Base-by-base conservation (phyloP, 2,888 invertebrate genomes). In the Pasiphila rectangulata region DNA sequence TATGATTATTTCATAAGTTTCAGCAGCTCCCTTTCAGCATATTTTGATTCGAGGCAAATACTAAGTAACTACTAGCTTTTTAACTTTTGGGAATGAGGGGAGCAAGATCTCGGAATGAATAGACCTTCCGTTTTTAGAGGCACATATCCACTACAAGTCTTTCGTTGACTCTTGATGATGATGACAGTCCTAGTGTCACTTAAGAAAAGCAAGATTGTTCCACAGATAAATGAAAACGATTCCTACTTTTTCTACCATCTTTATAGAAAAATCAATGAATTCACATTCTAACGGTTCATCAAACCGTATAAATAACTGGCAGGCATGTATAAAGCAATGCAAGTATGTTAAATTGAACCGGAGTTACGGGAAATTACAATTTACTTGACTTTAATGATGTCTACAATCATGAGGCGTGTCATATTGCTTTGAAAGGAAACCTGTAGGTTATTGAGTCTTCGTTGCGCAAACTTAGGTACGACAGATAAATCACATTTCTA, bases 371-470 rank as follows among this genome's bases (percentile, higher is more conserved):
- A 49, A 41, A 37, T 49, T 40, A 37, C 12, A 25, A 44, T 36
- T 45, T 13, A 49, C 25, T 42, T 15, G 29, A 29, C 12, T 27
- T 27, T 54, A 51, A 54, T 49, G 46, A 47, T 51, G 48, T 41
- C 41, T 32, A 45, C 47, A 49, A 54, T 45, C 24, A 46, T 37
- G 32, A 49, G 45, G 42, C 51, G 41, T 46, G 50, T 41, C 37
- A 42, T 45, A 47, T 45, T 32, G 46, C 46, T 45, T 35, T 24
- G 44, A 36, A 19, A 30, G 29, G 12, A 17, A 44, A 23, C 30
- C 13, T n/a, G 39, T 29, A 29, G 24, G 6, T 36, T 15, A 41
- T 37, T 29, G 29, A 23, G 4, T 23, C 10, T 21, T 6, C 10
- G 37, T 37, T 25, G 19, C 20, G 23, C 29, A 46, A 36, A 21